Percentiles rank a stretch among this genome's conserved stretches.
These are phyloP conservation scores for Lasioglossum albipes DNA, from an alignment of 1,140 invertebrate species.

Conservation along the genomic window DNA sequence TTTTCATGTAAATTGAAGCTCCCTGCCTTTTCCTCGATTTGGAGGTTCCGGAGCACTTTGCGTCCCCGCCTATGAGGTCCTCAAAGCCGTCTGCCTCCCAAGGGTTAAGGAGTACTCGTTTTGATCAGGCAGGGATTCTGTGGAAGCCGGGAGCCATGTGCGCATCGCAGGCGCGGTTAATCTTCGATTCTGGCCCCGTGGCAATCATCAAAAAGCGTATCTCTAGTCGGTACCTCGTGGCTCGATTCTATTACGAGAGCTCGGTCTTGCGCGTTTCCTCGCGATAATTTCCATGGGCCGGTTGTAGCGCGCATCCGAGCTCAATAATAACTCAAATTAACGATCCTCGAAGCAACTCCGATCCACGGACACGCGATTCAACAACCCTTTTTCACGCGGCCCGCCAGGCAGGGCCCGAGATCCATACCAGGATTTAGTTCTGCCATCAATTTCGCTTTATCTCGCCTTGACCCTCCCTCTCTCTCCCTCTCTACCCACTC, in stretches of 20 bases:
- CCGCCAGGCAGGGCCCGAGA: constrained; percentile 1
- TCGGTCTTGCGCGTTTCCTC: not conserved
- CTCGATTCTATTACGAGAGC: constrained; percentile 21
- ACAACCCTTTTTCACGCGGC: constrained; percentile 15
- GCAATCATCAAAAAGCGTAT: not conserved
- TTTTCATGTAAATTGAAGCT: no score
- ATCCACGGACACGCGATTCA: constrained; percentile 15
- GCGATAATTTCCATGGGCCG: constrained; percentile 15
- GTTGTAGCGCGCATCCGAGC: constrained; percentile 5
- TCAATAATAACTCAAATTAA: constrained; percentile 41
- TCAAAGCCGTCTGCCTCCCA: no score
- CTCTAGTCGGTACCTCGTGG: not conserved
- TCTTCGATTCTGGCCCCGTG: constrained; percentile 26
- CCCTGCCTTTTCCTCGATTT: no score
- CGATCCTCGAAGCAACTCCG: constrained; percentile 20
- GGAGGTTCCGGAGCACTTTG: no score
- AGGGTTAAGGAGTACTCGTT: not conserved
- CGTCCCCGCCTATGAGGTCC: no score
- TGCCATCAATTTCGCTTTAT: constrained; percentile 42
- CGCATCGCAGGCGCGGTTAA: constrained; percentile 23
- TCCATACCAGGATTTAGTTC: constrained; percentile 39
- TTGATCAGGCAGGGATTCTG: not conserved
- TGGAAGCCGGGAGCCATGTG: constrained; percentile 34
- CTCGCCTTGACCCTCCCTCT: constrained; percentile 29
- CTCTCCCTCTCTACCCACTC: not conserved